Base-by-base conservation (phyloP, 2,888 invertebrate genomes). In the Diploptera punctata region DNA sequence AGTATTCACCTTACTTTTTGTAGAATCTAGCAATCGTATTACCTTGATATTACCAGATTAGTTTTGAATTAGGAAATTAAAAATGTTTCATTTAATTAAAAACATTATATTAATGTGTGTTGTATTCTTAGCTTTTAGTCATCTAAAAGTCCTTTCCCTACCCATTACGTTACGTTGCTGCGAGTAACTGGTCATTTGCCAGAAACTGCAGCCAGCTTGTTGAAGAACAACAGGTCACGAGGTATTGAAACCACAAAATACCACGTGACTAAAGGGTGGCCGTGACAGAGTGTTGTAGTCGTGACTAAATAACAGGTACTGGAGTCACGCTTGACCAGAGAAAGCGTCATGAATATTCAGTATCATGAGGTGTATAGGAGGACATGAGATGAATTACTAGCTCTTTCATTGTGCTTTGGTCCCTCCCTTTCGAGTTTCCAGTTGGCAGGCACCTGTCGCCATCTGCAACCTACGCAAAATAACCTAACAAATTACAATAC, bases 171-270 rank as follows among this genome's bases (percentile, higher is more conserved):
- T 52, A 49, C 24, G 13, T 24, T 52, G 3, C 49, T 1, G 9
- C 10, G n/a, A 9, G 49, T 19, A 49, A 21, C 49, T 1, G 7
- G 24, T 1, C 19, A 49, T 18, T 3, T 19, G 18, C 49, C 54
- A 54, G 4, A 52, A 24, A 10, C 24, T 24, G n/a, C 29, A 57
- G n/a, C 29, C 26, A 29, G 7, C 33, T 33, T 33, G 57, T 29
- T 57, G 57, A 29, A 29, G 57, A 57, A 57, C 33, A 60, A 60
- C 65, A 65, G 65, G 65, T 65, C 65, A 65, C 65, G 65, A 65
- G 65, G 65, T 65, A 65, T 65, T 24, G 65, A 44, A 44, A 65
- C 65, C 65, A 65, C 44, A 26, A 24, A 29, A n/a, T n/a, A 29
- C 57, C 57, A 57, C 31, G 57, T 57, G 57, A 57, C n/a, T 10